These are phyloP conservation scores for Drosophila ficusphila DNA, from an alignment of 1,140 invertebrate species.

Conservation along the genomic window DNA sequence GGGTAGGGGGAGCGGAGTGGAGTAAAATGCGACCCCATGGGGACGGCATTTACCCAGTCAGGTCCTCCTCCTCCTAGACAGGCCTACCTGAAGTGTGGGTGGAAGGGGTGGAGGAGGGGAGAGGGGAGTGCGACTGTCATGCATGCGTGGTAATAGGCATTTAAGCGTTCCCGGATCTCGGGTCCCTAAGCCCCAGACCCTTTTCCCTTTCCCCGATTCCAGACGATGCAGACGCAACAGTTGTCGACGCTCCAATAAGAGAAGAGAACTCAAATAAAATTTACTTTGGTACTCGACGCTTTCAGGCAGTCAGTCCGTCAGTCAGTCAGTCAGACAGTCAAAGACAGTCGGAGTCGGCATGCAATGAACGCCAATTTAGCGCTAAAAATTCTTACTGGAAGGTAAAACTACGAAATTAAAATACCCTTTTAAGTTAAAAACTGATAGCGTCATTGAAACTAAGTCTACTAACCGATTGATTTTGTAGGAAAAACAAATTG, in stretches of 20 bases:
- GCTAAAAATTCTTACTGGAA: conserved; percentile 39
- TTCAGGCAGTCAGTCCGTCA: conserved; percentile 46
- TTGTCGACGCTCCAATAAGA: conserved; percentile 66
- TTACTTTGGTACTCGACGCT: conserved; percentile 41
- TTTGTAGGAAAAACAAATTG: no score
- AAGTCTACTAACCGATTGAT: no score
- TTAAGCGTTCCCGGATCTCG: conserved; percentile 44
- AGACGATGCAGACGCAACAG: conserved; percentile 27
- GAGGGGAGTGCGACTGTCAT: conserved; percentile 59
- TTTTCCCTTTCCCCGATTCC: neutral
- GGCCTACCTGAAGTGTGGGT: conserved; percentile 34
- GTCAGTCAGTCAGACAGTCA: conserved; percentile 29
- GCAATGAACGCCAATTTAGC: conserved; percentile 75
- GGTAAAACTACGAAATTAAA: neutral
- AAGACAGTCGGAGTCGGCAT: conserved; percentile 38
- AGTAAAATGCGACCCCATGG: conserved; percentile 45
- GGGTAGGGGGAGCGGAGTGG: no score
- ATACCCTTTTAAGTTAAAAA: conserved; percentile 29
- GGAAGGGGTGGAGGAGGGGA: no score
- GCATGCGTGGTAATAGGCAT: conserved; percentile 79
- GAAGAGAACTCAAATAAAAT: conserved; percentile 28
- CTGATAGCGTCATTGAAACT: no score
- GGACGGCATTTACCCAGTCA: conserved; percentile 57
- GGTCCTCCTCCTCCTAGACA: conserved; percentile 60
- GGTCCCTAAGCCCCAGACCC: conserved; percentile 1